phyloP scores from a whole-genome alignment of 2,888 invertebrate genomes.

The Venusia cambrica region DNA sequence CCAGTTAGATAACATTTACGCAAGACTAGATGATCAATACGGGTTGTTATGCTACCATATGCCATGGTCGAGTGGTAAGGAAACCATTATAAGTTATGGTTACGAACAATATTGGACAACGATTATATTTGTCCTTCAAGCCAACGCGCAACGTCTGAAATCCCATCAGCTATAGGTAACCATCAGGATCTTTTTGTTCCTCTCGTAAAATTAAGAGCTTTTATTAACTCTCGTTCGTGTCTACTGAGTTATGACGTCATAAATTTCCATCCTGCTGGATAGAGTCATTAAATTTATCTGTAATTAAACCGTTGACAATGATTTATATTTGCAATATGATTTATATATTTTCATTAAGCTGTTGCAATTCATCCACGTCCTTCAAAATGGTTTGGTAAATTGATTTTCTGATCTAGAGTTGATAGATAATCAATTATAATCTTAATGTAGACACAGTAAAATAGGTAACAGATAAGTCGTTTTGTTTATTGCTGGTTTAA shows the following conservation, averaged over 20 bases:
- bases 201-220: conserved; percentile 4
- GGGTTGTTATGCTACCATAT: no score
- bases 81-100: not conserved
- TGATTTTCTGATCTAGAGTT: conserved; percentile 6
- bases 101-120: not conserved
- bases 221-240: conserved; percentile 10
- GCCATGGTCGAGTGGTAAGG: no score
- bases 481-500: no score
- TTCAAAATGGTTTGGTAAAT: not conserved
- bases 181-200: conserved; percentile 7
- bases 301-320: conserved; percentile 41
- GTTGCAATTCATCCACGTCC: conserved; percentile 8
- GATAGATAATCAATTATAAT: conserved; percentile 1
- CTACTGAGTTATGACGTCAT: conserved; percentile 37
- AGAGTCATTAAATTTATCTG: conserved; percentile 35
- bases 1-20: no score
- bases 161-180: no score
- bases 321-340: conserved; percentile 26
- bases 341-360: conserved; percentile 20
- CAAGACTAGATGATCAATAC: no score
- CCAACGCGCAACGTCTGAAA: conserved; percentile 1
- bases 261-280: conserved; percentile 35
- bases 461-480: no score
- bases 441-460: no score
- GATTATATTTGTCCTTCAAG: conserved; percentile 2